Evolutionary conservation across 2,888 invertebrate species (phyloP).

Genomic region (Drosophila glabriapex): DNA sequence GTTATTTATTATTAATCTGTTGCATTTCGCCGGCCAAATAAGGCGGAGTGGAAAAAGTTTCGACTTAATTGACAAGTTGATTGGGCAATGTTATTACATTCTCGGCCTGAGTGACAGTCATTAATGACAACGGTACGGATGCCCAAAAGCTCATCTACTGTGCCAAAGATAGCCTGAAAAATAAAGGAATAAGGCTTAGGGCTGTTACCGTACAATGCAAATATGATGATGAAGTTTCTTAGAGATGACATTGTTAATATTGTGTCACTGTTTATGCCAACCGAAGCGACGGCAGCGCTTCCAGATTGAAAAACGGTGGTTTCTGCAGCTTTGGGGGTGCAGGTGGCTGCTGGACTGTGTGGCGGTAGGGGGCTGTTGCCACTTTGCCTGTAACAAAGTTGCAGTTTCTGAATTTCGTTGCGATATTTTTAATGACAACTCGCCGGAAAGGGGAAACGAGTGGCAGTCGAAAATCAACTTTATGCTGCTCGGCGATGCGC

Average conservation of each 20-base stretch:
- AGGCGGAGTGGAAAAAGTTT: background rate
- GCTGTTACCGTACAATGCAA: conserved; percentile 1
- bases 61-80: conserved; percentile 11
- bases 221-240: conserved; percentile 9
- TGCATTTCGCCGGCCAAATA: background rate
- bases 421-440: conserved; percentile 65
- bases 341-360: background rate
- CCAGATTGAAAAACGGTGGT: conserved; percentile 1
- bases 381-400: conserved; percentile 53
- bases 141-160: background rate
- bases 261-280: conserved; percentile 51
- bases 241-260: conserved; percentile 31
- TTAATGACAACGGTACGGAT: conserved; percentile 8
- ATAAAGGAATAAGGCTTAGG: background rate
- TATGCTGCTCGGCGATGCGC: conserved; percentile 51
- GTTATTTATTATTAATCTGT: conserved; percentile 1
- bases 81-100: conserved; percentile 3
- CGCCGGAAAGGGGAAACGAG: conserved; percentile 1
- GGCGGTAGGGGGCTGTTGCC: background rate
- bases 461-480: conserved; percentile 47
- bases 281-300: background rate
- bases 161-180: background rate
- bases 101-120: conserved; percentile 2
- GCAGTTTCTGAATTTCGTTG: conserved; percentile 37
- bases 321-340: background rate